A percentile compares a stretch with the other conserved stretches of the same genome.
Evolutionary conservation across 2,888 invertebrate genomes (phyloP).

Genomic region (Myathropa florea): DNA sequence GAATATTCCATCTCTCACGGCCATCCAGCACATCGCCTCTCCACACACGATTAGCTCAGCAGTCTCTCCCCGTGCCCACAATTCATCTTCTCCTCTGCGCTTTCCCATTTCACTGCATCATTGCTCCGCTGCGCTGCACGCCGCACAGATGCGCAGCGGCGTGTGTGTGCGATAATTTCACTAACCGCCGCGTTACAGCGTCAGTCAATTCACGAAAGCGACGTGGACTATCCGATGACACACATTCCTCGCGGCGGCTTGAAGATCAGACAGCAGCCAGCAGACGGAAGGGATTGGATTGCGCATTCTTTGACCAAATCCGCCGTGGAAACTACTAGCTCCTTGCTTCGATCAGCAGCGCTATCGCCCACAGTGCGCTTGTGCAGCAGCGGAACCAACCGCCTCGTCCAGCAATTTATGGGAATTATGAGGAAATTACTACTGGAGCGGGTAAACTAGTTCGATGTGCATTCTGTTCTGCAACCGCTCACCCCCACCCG

Average conservation of each 20-base stretch:
- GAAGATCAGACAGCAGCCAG: no score
- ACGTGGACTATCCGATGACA: neutral
- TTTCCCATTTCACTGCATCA: neutral
- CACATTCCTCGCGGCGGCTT: neutral
- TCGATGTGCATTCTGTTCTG: slow-evolving; percentile 31
- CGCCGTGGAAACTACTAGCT: neutral
- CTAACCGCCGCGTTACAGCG: neutral
- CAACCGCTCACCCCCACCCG: neutral
- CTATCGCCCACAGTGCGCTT: slow-evolving; percentile 61
- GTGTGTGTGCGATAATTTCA: neutral
- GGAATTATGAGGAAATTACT: slow-evolving; percentile 59
- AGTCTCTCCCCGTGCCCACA: no score
- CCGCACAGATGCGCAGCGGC: no score
- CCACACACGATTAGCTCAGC: neutral
- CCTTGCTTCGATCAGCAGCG: no score
- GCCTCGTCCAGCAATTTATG: slow-evolving; percentile 2
- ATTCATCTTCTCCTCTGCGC: neutral
- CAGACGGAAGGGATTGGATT: neutral
- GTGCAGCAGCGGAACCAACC: slow-evolving; percentile 53
- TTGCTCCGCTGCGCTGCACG: neutral
- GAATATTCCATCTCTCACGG: neutral
- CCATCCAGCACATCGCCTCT: neutral
- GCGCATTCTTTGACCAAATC: no score
- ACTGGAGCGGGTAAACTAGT: slow-evolving; percentile 64
- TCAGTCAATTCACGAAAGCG: neutral